Evolutionary conservation across 2,113 vertebrate species (phyloP).

Genomic region (Azemiops feae): DNA sequence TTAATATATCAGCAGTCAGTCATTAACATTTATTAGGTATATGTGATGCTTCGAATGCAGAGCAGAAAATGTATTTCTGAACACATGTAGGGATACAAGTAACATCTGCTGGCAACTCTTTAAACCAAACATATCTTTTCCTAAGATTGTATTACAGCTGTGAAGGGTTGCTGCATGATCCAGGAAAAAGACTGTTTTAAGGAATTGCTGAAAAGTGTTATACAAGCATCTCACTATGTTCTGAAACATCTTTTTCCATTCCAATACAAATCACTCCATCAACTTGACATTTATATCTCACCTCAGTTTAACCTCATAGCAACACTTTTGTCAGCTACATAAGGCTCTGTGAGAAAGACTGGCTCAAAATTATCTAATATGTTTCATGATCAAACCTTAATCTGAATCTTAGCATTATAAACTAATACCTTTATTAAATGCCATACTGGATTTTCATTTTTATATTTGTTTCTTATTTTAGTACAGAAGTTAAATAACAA

Average conservation of each 20-base stretch:
- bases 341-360: background rate
- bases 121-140: background rate
- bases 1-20: background rate
- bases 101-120: background rate
- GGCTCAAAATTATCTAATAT: background rate
- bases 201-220: background rate
- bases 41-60: background rate
- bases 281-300: background rate
- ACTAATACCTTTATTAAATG: background rate
- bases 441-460: background rate
- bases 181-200: background rate
- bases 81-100: background rate
- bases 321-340: background rate
- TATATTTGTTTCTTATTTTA: background rate
- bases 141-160: background rate
- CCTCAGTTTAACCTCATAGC: background rate
- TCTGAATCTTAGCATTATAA: background rate
- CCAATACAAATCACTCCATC: background rate
- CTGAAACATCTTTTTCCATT: background rate
- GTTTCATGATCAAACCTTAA: background rate
- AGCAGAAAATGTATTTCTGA: background rate
- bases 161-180: background rate
- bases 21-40: background rate
- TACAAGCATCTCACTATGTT: background rate
- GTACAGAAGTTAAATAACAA: background rate